Conservation (phyloP, 2,113 vertebrate species). For the Leuciscus idus region DNA sequence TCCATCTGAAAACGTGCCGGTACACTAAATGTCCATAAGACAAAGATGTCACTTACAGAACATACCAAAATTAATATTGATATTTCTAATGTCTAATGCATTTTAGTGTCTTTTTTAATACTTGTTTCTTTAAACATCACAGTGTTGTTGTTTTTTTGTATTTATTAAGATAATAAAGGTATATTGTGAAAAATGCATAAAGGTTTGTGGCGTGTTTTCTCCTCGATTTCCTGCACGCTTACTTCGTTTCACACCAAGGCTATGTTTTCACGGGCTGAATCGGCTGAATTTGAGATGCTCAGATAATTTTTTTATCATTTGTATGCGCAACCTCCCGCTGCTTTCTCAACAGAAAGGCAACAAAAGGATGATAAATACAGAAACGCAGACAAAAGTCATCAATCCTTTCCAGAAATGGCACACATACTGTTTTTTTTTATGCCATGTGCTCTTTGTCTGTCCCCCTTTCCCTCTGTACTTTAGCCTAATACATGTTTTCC, state of each 20-base stretch:
- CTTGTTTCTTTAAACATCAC: constrained; percentile 78
- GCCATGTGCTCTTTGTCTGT: neutral
- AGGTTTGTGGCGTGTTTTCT: constrained; percentile 70
- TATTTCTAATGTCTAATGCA: constrained; percentile 78
- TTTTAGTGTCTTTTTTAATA: constrained; percentile 80
- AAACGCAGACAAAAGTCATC: constrained; percentile 7
- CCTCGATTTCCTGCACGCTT: neutral
- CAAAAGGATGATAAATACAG: constrained; percentile 46
- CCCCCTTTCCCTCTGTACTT: neutral
- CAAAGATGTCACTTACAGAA: constrained; percentile 81
- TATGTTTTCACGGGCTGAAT: constrained; percentile 40
- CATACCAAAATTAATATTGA: constrained; percentile 81
- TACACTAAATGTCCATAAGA: constrained; percentile 71
- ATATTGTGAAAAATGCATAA: constrained; percentile 86
- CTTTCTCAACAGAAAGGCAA: constrained; percentile 66
- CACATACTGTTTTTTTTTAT: constrained; percentile 34
- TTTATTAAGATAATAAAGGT: constrained; percentile 87
- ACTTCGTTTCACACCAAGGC: neutral
- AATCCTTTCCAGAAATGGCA: neutral
- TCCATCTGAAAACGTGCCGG: constrained; percentile 66
- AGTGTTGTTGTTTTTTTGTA: constrained; percentile 83
- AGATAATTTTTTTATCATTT: constrained; percentile 69
- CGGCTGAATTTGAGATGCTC: constrained; percentile 45
- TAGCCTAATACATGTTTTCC: neutral
- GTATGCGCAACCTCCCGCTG: constrained; percentile 71